phyloP scores from a whole-genome alignment of 2,797 vertebrate species.

The Sebastes iracundus region DNA sequence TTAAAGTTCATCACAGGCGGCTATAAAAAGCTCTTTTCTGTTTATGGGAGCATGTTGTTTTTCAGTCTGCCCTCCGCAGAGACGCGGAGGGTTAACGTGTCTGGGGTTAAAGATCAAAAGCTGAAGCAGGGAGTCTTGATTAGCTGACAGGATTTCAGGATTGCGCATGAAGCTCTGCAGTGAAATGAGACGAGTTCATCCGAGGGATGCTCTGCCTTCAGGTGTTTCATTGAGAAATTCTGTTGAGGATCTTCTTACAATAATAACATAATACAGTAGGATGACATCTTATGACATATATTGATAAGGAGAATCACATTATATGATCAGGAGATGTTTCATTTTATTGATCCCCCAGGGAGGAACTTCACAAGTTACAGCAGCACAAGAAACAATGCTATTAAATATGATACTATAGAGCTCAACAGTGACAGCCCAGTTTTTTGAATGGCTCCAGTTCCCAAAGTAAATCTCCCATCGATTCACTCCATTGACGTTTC shows the following conservation, averaged over 20 bases:
- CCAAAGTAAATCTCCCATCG: too few relatives aligned
- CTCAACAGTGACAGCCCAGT: too few relatives aligned
- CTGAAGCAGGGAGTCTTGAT: constrained; percentile 4
- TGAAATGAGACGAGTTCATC: not conserved
- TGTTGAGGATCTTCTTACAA: not conserved
- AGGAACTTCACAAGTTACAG: too few relatives aligned
- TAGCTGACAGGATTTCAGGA: constrained; percentile 28
- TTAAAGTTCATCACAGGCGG: constrained; percentile 19
- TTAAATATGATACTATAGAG: too few relatives aligned
- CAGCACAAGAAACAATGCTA: too few relatives aligned
- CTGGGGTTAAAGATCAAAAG: constrained; percentile 28
- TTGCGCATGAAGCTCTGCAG: not conserved
- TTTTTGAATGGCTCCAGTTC: too few relatives aligned
- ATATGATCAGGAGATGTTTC: not conserved
- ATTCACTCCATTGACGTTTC: too few relatives aligned
- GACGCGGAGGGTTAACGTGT: not conserved
- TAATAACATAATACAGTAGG: not conserved
- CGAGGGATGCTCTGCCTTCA: not conserved
- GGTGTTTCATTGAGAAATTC: not conserved
- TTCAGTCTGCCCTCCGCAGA: not conserved
- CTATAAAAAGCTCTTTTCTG: constrained; percentile 32
- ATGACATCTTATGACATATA: not conserved
- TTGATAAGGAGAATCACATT: not conserved
- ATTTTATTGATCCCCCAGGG: too few relatives aligned
- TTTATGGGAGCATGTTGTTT: constrained; percentile 13